Evolutionary conservation across 1,140 invertebrate species (phyloP), one percentile per base, ranked within the genome.

Genomic region (Pollicipes pollicipes): DNA sequence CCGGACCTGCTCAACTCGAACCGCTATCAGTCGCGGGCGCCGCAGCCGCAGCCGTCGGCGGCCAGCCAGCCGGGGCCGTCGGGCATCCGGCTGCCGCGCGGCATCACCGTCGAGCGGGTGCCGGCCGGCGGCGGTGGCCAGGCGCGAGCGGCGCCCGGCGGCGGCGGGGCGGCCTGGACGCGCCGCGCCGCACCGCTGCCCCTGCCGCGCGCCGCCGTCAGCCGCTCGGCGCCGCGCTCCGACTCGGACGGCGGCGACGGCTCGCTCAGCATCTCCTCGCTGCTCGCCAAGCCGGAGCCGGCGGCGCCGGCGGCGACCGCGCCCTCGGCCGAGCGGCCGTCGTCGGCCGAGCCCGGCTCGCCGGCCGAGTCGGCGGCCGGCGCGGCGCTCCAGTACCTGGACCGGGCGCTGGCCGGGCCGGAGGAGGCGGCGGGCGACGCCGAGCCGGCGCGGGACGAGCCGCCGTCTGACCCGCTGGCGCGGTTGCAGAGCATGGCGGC

Each of bases 51-150:
- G 10, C 10, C 4, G n/a, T 66, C 64, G 10, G 27, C 28, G 24
- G 64, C 28, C 27, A n/a, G 64, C n/a, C 10, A 24, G 37, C 10
- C 37, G 37, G 24, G 37, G 37, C 27, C 27, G 64, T 66, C 64
- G 8, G 27, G 64, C 28, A 66, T 66, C 17, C 64, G 64, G 3
- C 64, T 66, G n/a, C 64, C 64, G n/a, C 64, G 64, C 17, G 28
- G 64, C 28, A 66, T 66, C 64, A 66, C 64, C n/a, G 64, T 66
- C 27, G 64, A 66, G 64, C 64, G 64, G 3, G 64, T 66, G 3
- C 64, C 64, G 28, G 64, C 64, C 64, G 17, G 45, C 45, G 45
- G 45, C 16, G 4, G 4, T 4, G 32, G 16, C 4, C 32, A 16
- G 4, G 32, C 32, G 32, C 4, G 32, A 4, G 32, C 32, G 16